phyloP scores from a whole-genome alignment of 2,888 invertebrate genomes.

The Eueremaeus valkanovi region DNA sequence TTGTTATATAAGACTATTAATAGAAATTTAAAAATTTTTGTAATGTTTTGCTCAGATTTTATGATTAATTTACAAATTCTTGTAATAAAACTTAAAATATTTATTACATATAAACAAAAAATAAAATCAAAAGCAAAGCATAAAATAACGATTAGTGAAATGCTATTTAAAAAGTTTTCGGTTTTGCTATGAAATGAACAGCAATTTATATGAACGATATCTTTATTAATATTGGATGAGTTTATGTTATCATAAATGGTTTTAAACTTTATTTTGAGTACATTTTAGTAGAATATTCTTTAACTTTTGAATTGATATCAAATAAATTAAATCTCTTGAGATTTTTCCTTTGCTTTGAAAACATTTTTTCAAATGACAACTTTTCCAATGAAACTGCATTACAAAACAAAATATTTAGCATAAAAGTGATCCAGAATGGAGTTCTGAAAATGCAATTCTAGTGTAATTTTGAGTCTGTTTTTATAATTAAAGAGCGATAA shows the following conservation, averaged over 20 bases:
- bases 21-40: no score
- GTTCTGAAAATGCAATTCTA: neutral
- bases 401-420: neutral
- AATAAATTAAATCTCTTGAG: neutral
- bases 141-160: no score
- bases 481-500: slow-evolving; percentile 10
- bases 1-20: no score
- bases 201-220: no score
- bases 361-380: slow-evolving; percentile 5
- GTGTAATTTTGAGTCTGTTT: neutral
- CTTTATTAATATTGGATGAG: neutral
- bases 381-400: neutral
- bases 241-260: neutral
- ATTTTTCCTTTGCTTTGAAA: neutral
- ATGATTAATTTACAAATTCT: no score
- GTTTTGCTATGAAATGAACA: neutral
- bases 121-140: no score
- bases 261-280: no score
- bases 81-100: no score
- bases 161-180: no score
- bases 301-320: neutral
- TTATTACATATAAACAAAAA: no score
- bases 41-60: no score
- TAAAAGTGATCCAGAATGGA: slow-evolving; percentile 2
- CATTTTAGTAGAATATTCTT: no score